Evolutionary conservation across 2,888 invertebrate species (phyloP).

Genomic region (Zeuzera pyrina): DNA sequence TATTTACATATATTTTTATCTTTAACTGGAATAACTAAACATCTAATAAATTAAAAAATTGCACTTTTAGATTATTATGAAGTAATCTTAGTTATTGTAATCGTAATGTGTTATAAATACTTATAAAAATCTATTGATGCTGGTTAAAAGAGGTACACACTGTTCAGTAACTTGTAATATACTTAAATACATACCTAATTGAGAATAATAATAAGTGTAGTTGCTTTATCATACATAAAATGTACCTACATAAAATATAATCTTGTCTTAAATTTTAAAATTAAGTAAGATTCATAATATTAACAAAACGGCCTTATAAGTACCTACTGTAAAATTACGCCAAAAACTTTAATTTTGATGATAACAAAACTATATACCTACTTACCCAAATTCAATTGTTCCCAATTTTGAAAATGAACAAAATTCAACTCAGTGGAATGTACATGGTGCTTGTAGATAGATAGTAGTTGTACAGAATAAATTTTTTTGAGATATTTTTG

Average conservation of each 20-base stretch:
- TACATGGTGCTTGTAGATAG: constrained; percentile 70
- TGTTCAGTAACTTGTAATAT: constrained; percentile 59
- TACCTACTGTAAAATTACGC: not conserved
- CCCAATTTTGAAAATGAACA: constrained; percentile 32
- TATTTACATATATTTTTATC: no score
- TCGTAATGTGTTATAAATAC: no score
- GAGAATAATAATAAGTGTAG: not conserved
- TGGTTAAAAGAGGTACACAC: constrained; percentile 68
- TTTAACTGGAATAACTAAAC: no score
- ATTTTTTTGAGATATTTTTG: constrained; percentile 62
- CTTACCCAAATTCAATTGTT: no score
- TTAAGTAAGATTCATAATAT: not conserved
- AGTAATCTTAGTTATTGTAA: not conserved
- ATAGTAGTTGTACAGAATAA: constrained; percentile 72
- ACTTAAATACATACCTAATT: constrained; percentile 11
- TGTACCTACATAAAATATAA: not conserved
- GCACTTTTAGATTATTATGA: not conserved
- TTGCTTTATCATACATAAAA: not conserved
- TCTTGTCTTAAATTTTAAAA: not conserved
- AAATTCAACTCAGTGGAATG: constrained; percentile 38
- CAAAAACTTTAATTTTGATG: no score
- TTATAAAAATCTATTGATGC: constrained; percentile 42
- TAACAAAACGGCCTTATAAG: not conserved
- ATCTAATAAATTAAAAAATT: not conserved
- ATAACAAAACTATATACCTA: no score